Evolutionary conservation across 1,140 invertebrate species (phyloP).

Genomic region (Macrobrachium rosenbergii): DNA sequence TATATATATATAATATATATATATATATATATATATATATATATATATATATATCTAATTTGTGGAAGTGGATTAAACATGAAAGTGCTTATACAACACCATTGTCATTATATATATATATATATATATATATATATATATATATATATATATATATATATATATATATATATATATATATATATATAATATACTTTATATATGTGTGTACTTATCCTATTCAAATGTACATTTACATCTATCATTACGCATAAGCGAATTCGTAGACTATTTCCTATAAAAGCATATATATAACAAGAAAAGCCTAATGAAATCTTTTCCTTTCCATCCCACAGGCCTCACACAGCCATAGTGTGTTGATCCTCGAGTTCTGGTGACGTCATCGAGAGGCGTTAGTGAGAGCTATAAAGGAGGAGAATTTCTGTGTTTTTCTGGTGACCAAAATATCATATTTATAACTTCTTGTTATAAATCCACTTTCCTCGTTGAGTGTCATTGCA

Average conservation of each 20-base stretch:
- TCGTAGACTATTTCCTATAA: too few relatives aligned
- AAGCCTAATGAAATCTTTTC: neutral
- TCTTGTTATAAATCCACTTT: neutral
- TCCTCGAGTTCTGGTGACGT: constrained; percentile 64
- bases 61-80: neutral
- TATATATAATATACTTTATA: neutral
- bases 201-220: too few relatives aligned
- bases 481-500: constrained; percentile 18
- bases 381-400: neutral
- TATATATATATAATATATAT: neutral
- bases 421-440: constrained; percentile 36
- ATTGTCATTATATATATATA: too few relatives aligned
- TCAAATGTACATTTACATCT: neutral
- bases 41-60: constrained; percentile 19
- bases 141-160: too few relatives aligned
- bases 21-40: constrained; percentile 25
- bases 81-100: too few relatives aligned
- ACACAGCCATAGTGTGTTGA: constrained; percentile 63
- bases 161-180: too few relatives aligned
- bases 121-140: too few relatives aligned
- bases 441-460: neutral
- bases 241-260: neutral
- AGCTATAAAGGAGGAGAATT: neutral
- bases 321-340: constrained; percentile 50
- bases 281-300: neutral